Evolutionary conservation across 2,113 vertebrate genomes (phyloP).

Genomic region (Orthochromis indermauri): DNA sequence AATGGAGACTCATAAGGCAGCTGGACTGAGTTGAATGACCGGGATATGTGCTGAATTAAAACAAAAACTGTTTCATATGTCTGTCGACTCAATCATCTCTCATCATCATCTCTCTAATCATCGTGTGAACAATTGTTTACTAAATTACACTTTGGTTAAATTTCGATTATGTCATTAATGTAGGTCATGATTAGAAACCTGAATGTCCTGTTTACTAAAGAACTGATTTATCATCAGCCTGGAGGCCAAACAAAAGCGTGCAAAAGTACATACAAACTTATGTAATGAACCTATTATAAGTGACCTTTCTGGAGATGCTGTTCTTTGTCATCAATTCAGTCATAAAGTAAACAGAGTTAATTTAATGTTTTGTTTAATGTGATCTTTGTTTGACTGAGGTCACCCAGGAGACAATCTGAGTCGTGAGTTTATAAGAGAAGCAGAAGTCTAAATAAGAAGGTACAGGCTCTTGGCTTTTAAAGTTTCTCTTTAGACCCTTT

Average conservation of each 20-base stretch:
- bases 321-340: not conserved
- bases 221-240: not conserved
- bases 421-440: not conserved
- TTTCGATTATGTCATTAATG: not conserved
- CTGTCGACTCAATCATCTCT: not conserved
- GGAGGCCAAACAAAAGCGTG: not conserved
- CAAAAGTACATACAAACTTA: conserved; percentile 23
- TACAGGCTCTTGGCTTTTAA: not conserved
- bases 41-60: not conserved
- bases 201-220: conserved; percentile 23
- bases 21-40: not conserved
- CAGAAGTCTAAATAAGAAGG: not conserved
- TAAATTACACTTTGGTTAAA: not conserved
- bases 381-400: not conserved
- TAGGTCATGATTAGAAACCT: not conserved
- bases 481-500: not conserved
- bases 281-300: conserved; percentile 2
- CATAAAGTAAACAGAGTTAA: conserved; percentile 6
- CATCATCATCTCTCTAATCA: not conserved
- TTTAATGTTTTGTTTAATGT: conserved; percentile 28
- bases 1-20: not conserved
- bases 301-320: not conserved
- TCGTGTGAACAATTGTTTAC: not conserved
- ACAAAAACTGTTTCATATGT: not conserved
- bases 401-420: not conserved